phyloP scores from a whole-genome alignment of 1,140 invertebrate genomes.

The Drosophila truncata region DNA sequence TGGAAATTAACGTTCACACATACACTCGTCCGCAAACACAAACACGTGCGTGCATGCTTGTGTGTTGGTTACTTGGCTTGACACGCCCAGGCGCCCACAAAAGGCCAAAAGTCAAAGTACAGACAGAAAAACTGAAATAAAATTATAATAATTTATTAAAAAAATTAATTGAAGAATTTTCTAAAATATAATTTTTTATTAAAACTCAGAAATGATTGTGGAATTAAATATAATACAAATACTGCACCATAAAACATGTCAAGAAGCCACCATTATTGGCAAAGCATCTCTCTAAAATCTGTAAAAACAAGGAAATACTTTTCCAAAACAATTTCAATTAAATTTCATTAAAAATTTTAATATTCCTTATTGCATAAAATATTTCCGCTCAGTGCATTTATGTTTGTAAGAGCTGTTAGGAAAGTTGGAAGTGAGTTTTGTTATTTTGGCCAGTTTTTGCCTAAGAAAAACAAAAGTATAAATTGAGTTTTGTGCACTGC shows the following conservation, averaged over 20 bases:
- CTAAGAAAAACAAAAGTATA: slow-evolving; percentile 56
- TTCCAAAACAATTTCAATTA: neutral
- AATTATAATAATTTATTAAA: neutral
- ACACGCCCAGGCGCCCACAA: slow-evolving; percentile 51
- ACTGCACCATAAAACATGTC: too few relatives aligned
- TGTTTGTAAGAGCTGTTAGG: slow-evolving; percentile 17
- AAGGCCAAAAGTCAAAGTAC: slow-evolving; percentile 38
- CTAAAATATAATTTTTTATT: neutral
- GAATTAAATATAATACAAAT: too few relatives aligned
- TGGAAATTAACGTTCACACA: slow-evolving; percentile 82
- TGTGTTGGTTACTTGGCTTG: slow-evolving; percentile 53
- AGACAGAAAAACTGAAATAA: slow-evolving; percentile 6
- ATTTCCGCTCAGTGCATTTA: slow-evolving; percentile 13
- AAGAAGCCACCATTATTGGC: too few relatives aligned
- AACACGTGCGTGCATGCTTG: slow-evolving; percentile 47
- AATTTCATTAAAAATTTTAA: neutral
- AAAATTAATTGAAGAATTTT: too few relatives aligned
- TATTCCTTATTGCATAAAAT: too few relatives aligned
- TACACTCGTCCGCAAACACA: slow-evolving; percentile 59
- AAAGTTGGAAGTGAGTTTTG: slow-evolving; percentile 33
- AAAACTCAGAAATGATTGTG: too few relatives aligned
- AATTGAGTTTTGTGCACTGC: slow-evolving; percentile 58
- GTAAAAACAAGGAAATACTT: neutral
- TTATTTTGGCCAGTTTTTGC: slow-evolving; percentile 49
- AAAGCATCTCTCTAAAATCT: neutral